phyloP scores from a whole-genome alignment of 2,888 invertebrate species.

The Synergus japonicus region DNA sequence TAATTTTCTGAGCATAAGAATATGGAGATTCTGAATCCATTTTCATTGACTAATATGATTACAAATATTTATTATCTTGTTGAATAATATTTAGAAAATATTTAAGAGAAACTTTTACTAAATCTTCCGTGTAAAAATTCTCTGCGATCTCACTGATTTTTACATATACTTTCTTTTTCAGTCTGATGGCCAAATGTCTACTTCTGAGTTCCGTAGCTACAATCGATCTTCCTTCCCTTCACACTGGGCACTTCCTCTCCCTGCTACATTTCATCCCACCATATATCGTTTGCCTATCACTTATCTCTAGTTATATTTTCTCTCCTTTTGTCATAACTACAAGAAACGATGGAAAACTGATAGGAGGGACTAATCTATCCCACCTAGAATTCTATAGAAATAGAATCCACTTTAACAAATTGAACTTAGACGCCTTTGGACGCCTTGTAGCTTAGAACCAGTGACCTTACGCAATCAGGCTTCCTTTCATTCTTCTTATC shows the following conservation, averaged over 20 bases:
- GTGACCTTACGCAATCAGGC: background rate
- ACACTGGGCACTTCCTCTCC: constrained; percentile 39
- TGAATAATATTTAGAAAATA: background rate
- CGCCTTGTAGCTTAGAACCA: background rate
- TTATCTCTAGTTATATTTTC: background rate
- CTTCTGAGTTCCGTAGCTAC: background rate
- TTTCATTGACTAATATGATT: background rate
- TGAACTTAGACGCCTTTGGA: background rate
- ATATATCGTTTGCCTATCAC: constrained; percentile 4
- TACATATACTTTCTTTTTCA: background rate
- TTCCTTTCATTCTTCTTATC: background rate
- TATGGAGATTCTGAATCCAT: background rate
- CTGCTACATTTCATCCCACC: constrained; percentile 6
- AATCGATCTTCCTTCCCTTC: constrained; percentile 32
- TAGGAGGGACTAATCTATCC: background rate
- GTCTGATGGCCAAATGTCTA: background rate
- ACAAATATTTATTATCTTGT: background rate
- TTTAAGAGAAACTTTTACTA: background rate
- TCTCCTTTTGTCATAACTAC: background rate
- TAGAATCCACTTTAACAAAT: background rate
- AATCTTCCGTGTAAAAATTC: background rate
- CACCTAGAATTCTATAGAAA: background rate
- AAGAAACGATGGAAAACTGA: background rate
- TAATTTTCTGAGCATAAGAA: background rate
- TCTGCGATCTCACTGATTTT: background rate